Evolutionary conservation across 2,888 invertebrate genomes (phyloP), one percentile per base, ranked within the genome.

Genomic region (Drosophila eohydei): DNA sequence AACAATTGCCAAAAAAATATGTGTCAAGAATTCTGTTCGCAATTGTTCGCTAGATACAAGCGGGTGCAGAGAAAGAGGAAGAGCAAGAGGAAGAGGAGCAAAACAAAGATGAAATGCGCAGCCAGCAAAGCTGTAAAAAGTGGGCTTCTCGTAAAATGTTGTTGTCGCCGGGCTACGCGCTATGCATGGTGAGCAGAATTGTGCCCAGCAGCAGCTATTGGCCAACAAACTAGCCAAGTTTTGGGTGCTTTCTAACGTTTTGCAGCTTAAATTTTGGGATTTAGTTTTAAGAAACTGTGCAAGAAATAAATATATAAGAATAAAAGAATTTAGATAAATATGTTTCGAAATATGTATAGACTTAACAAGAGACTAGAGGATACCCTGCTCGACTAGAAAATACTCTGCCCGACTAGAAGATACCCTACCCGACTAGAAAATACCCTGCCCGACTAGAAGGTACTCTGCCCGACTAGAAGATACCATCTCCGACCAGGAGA

Each of bases 21-120:
- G 86, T 75, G 76, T 69, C 83, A 68, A 64, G 81, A 83, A 80
- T 83, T 80, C 72, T 41, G 30, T 32, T 14, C 51, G 48, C 72
- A 76, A 86, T 80, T 73, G 60, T 72, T 61, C 36, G 55, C 57
- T 28, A 51, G 26, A 44, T 38, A 43, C 50, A 16, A 16, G n/a
- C 21, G 21, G 21, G 21, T 21, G 21, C 21, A 21, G 21, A 21
- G 21, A 21, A 43, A 21, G 28, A 44, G n/a, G 4, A 28, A 8
- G 8, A n/a, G 9, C 9, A 34, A 12, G n/a, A n/a, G 12, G 59
- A 46, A 60, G 46, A 32, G 8, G 5, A 28, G 6, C n/a, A 16
- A 16, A 48, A 56, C 48, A 67, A 62, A 32, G 16, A 50, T 32
- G 32, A 50, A 16, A 32, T 50, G 32, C 12, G 32, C 16, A 16